Evolutionary conservation across 2,888 invertebrate species (phyloP), one percentile per base, ranked within the genome.

Genomic region (Diogma glabrata): DNA sequence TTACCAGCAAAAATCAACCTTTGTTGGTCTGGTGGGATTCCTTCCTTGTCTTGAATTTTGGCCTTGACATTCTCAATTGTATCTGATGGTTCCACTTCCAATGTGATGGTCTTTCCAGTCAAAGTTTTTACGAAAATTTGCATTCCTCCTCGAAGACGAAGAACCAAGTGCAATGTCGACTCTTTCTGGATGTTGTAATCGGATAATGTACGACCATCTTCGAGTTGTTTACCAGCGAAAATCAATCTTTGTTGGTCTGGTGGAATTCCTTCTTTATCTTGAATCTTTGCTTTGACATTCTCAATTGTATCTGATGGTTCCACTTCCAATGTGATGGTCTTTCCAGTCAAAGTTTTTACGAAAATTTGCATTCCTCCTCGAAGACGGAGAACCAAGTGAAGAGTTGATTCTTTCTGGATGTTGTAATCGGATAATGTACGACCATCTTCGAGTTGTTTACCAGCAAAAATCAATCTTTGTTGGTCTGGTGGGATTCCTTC

Each of bases 281-380:
- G 89, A 67, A 91, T 90, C 70, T 90, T 90, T 52, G 87, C 84
- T 72, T 93, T 93, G 58, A 93, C 92, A 87, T 93, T 91, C 74
- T 93, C 92, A 70, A 93, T 92, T 46, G 90, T 88, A 67, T 94
- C 92, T 1, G 87, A 87, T 47, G 92, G 84, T 71, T 93, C 91
- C 62, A 90, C 90, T 79, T 91, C 90, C 62, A 91, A 82, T 65
- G 90, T 90, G 75, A 92, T 91, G 75, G 92, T 93, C 78, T 92
- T 93, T 64, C 91, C 92, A 70, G 91, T 92, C 54, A 92, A 78
- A 67, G 91, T 93, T 72, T 93, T 93, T 55, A 93, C 92, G 72
- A 93, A 96, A 72, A 96, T 95, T 82, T 96, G 95, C 93, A 96
- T 94, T 73, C 79, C 87, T 78, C 95, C 95, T 69, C 94, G 81